Conservation (phyloP, 2,888 invertebrate genomes). For the Labia minor region DNA sequence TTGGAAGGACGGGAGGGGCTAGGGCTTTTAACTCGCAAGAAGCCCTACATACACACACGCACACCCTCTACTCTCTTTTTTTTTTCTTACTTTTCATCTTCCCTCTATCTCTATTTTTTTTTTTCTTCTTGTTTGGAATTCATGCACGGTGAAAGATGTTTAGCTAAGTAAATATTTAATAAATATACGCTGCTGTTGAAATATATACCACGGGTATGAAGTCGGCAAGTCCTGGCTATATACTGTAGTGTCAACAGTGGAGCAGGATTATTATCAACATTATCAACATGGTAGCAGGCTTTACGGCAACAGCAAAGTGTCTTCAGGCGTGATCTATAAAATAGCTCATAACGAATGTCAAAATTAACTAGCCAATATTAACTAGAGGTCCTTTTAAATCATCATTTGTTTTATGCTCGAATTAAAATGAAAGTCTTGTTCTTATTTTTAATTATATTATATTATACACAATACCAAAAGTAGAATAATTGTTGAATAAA, state of each 20-base stretch:
- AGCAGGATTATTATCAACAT: constrained; percentile 6
- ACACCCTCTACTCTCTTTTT: too few relatives aligned
- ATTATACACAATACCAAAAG: too few relatives aligned
- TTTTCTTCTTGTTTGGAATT: background rate
- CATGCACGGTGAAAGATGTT: background rate
- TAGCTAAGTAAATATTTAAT: constrained; percentile 5
- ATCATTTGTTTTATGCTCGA: too few relatives aligned
- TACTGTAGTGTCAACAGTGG: background rate
- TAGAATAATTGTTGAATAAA: too few relatives aligned
- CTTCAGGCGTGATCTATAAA: background rate
- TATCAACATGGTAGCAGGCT: background rate
- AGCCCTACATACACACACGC: too few relatives aligned
- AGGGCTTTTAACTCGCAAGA: background rate
- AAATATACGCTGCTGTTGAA: constrained; percentile 4
- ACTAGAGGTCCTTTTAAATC: too few relatives aligned
- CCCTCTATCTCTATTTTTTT: background rate
- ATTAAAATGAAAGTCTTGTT: too few relatives aligned
- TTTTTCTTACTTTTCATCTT: too few relatives aligned
- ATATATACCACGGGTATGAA: background rate
- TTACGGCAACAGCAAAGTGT: constrained; percentile 1
- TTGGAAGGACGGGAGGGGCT: background rate
- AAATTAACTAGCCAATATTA: too few relatives aligned
- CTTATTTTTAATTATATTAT: too few relatives aligned
- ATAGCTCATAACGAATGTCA: too few relatives aligned
- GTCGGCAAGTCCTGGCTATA: constrained; percentile 2